Conservation (phyloP, 2,113 vertebrate species). For the Caretta caretta region DNA sequence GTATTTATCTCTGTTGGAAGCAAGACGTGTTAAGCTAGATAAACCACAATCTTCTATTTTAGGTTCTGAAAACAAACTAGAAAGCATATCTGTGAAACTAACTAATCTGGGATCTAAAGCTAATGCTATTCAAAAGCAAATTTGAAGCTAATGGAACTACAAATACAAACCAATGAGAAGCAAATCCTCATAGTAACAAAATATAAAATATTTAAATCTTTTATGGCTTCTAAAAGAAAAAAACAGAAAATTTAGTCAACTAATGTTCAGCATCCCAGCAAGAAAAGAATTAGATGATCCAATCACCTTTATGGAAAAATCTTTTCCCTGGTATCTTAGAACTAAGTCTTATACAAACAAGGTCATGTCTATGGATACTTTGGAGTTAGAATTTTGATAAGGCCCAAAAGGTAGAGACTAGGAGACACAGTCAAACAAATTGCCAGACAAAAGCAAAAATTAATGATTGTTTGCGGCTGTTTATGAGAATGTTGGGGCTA, state of each 20-base stretch:
- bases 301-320: neutral
- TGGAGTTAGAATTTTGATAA: neutral
- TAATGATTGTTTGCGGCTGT: neutral
- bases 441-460: neutral
- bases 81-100: neutral
- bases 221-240: neutral
- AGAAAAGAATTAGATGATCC: neutral
- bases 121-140: neutral
- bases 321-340: neutral
- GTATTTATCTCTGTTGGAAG: neutral
- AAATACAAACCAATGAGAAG: neutral
- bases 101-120: neutral
- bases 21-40: neutral
- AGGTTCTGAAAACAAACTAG: neutral
- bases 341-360: neutral
- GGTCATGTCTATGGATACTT: neutral
- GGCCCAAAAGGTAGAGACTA: neutral
- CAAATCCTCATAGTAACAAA: conserved; percentile 19
- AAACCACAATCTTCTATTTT: neutral
- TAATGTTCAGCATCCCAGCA: neutral
- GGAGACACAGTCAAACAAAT: neutral
- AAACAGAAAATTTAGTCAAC: neutral
- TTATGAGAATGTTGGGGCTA: neutral
- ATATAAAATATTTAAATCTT: neutral
- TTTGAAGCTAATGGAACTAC: neutral